A percentile compares a stretch with the other conserved stretches of the same genome.
These are phyloP conservation scores for Eupleurogrammus muticus DNA, from an alignment of 2,797 vertebrate species.

Conservation along the genomic window DNA sequence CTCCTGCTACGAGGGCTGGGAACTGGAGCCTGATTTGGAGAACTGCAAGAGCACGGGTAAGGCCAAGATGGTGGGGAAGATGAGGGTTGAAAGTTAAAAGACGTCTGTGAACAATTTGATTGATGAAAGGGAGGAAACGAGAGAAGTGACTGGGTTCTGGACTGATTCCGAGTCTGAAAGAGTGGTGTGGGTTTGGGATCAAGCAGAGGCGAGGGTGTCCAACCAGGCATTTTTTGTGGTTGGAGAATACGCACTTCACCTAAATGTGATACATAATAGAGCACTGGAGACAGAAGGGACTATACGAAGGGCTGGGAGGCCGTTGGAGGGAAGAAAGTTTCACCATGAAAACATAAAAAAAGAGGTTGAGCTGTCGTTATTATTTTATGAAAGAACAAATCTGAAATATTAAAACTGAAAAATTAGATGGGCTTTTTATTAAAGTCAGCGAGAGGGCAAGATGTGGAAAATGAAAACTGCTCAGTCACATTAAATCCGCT, in stretches of 20 bases:
- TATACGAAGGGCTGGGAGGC: slow-evolving; percentile 12
- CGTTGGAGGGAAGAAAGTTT: slow-evolving; percentile 12
- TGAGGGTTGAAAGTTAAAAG: background rate
- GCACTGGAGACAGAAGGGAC: slow-evolving; percentile 21
- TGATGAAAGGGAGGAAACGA: slow-evolving; percentile 4
- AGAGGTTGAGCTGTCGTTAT: slow-evolving; percentile 20
- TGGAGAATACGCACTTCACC: slow-evolving; percentile 20
- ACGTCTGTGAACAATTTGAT: slow-evolving; percentile 2
- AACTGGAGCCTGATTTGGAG: slow-evolving; percentile 92
- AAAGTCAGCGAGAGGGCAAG: slow-evolving; percentile 14
- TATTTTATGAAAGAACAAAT: slow-evolving; percentile 37
- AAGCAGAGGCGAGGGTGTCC: slow-evolving; percentile 23
- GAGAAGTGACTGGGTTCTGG: slow-evolving; percentile 19
- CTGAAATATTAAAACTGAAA: slow-evolving; percentile 28
- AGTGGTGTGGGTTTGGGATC: slow-evolving; percentile 40
- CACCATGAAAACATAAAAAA: slow-evolving; percentile 21
- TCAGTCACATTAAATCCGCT: slow-evolving; percentile 35
- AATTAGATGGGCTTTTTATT: slow-evolving; percentile 16
- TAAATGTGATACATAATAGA: slow-evolving; percentile 42
- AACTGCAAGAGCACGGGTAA: slow-evolving; percentile 95
- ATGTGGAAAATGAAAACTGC: slow-evolving; percentile 27
- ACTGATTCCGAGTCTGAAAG: slow-evolving; percentile 31
- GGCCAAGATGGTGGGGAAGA: slow-evolving; percentile 12
- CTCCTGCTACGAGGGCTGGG: slow-evolving; percentile 96
- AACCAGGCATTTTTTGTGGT: slow-evolving; percentile 56